Base-by-base conservation (phyloP, 2,888 invertebrate genomes). In the Drosophila acutilabella region DNA sequence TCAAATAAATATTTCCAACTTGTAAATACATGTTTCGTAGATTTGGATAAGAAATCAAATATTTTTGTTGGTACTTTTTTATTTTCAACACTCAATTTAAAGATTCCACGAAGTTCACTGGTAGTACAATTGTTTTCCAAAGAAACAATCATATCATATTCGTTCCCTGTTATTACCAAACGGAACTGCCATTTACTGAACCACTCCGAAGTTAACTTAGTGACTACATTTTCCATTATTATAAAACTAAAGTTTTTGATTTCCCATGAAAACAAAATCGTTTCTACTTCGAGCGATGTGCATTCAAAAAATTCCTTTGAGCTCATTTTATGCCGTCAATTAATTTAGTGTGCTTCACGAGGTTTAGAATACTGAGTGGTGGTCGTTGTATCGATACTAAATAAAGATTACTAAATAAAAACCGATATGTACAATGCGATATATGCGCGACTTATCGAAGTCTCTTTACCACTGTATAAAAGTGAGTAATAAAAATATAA, bases 1-100 rank as follows among this genome's bases (percentile, higher is more conserved):
- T 0, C 0, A 13, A 13, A 10, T 11, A 36, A 0, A 4, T 36
- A 0, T 4, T 4, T 11, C 36, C 36, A 36, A 1, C 0, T 1
- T 4, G 1, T 13, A 13, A 5, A 13, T 36, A 2, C 5, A 1
- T 13, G 1, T 13, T 4, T 1, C 36, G 13, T 36, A 13, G 1
- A 8, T 5, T 36, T 13, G 1, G 36, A 13, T 13, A 13, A 8
- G 20, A 20, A 20, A 18, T 2, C 2, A 18, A 2, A 2, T 20
- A 20, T 20, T 20, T 20, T 4, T 20, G 18, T 3, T 18, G 18
- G 18, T 18, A 18, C 2, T 2, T 20, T 4, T 20, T 20, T 3
- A 20, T 36, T 13, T 36, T 36, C 3, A 36, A 13, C 5, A 36
- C 5, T 8, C 13, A 36, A 13, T 36, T 2, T 13, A 36, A 36